Evolutionary conservation across 2,888 invertebrate genomes (phyloP), one percentile per base, ranked within the genome.

Genomic region (Anagyrus pseudococci): DNA sequence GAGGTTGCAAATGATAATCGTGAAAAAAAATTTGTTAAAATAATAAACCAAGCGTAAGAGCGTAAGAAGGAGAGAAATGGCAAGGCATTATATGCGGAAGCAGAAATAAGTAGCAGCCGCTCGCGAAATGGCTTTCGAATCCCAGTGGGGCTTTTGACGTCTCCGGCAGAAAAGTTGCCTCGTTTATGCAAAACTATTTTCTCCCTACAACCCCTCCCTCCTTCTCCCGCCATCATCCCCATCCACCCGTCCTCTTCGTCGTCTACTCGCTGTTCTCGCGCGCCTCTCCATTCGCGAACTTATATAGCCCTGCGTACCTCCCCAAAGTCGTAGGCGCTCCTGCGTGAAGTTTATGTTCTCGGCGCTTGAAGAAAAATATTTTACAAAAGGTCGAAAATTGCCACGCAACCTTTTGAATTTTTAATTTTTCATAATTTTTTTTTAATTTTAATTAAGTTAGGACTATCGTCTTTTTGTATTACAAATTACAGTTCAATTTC

Each of bases 141-240:
- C 69, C 71, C 70, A 56, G 63, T 48, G 70, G 71, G 66, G 53
- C 65, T 62, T 68, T 69, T 61, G 64, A 57, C 62, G 68, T 68
- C 62, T 62, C 54, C 62, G 26, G 46, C 59, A 68, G 70, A 74
- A 75, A 75, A 76, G 72, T 75, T 73, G 71, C 67, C 71, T 71
- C 74, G 72, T 73, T 75, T 74, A 74, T 72, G 74, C 70, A 73
- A 73, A 75, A 74, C 75, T 71, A 70, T 70, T 68, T 61, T 58
- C 58, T 58, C 49, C 58, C 37, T 55, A 17, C 46, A 8, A 2
- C 7, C 43, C 15, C 61, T 23, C 8, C 25, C 7, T 50, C 57
- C 25, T 53, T 49, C 54, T 53, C 22, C 33, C 17, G 17, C 60
- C 37, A 6, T 40, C 19, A 37, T n/a, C 20, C 43, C 2, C 52